Evolutionary conservation across 30 jellyfish, hydroid and myxozoan species (phyloP), one percentile per base, ranked within the genome.

Genomic region (Catostylus mosaicus): DNA sequence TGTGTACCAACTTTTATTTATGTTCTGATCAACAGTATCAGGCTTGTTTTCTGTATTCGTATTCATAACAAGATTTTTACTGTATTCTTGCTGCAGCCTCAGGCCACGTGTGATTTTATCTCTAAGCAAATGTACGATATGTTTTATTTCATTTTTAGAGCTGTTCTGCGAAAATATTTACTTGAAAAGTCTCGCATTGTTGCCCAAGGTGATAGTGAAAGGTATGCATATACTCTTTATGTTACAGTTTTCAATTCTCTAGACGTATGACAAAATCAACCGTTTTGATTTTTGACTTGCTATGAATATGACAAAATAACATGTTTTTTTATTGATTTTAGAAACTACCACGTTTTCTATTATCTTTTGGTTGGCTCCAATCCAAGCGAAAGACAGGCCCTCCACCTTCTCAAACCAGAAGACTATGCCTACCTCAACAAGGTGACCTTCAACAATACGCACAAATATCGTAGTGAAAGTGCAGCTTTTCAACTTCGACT

Each of bases 131-230:
- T 12, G 67, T 30, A 3, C 3, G 1, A 23, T n/a, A n/a, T n/a
- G n/a, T n/a, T n/a, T 37, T n/a, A 19, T 26, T 46, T 52, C 45
- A 43, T 50, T 83, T 51, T 38, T 78, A 93, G 99, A n/a, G 99
- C 99, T 64, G 97, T 82, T 47, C 82, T 78, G 50, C 89, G 93
- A 87, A 88, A 88, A 45, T 94, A 94, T 66, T 75, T 94, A 46
- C 90, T 94, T 20, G 99, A 94, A 60, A 94, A 94, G 65, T 94
- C 99, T 14, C 90, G 99, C 26, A 94, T 94, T 65, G 96, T 84
- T 67, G 90, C 96, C 16, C 99, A 89, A 59, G 91, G 96, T 1
- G 89, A 67, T 0, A 78, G 86, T 26, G 99, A 94, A 61, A 77
- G 97, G 96, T 86, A 24, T 37, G 63, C n/a, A n/a, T n/a, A n/a